These are phyloP conservation scores for Eurypyga helias DNA, from an alignment of 2,113 vertebrate species.

Conservation along the genomic window DNA sequence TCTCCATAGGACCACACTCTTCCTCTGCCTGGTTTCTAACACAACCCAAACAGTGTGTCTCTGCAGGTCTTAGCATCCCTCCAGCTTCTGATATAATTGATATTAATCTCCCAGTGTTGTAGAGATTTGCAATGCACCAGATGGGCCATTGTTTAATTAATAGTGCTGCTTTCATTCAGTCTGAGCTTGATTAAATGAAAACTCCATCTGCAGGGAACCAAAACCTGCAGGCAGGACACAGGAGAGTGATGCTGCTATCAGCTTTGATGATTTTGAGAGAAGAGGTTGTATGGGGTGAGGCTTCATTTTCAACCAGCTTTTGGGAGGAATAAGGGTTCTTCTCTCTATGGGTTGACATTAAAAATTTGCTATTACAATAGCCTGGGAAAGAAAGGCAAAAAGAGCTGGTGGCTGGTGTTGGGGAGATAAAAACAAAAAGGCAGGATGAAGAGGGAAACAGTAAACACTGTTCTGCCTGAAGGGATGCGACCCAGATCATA, in stretches of 20 bases:
- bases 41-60: not conserved
- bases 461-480: not conserved
- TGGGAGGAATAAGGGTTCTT: not conserved
- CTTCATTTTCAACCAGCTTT: not conserved
- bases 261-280: conserved; percentile 12
- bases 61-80: not conserved
- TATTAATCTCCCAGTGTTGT: conserved; percentile 46
- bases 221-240: conserved; percentile 23
- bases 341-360: not conserved
- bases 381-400: not conserved
- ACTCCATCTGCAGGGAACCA: conserved; percentile 43
- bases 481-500: not conserved
- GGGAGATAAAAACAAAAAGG: not conserved
- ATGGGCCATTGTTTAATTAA: conserved; percentile 70
- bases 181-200: conserved; percentile 60
- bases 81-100: conserved; percentile 43
- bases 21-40: not conserved
- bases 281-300: not conserved
- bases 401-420: not conserved
- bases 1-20: not conserved
- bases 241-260: not conserved
- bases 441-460: not conserved
- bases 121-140: conserved; percentile 47
- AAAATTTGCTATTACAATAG: not conserved
- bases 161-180: conserved; percentile 50